These are phyloP conservation scores for Melanotus villosus DNA, from an alignment of 2,888 invertebrate species.

Conservation along the genomic window DNA sequence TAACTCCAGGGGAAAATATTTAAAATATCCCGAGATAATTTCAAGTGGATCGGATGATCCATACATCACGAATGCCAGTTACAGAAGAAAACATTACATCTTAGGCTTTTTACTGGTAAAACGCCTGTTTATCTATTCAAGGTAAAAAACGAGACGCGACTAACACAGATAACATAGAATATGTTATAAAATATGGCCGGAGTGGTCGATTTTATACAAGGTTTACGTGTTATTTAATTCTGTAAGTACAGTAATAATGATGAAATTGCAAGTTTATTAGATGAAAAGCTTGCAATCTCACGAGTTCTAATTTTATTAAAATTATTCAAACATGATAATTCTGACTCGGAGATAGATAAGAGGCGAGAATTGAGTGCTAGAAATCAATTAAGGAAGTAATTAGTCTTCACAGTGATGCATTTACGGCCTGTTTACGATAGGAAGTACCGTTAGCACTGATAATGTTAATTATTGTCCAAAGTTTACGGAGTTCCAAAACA, in stretches of 20 bases:
- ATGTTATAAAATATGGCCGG: background rate
- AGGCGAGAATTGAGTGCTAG: background rate
- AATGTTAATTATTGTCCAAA: background rate
- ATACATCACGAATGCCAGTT: too few species aligned
- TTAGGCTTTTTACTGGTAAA: background rate
- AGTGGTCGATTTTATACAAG: too few species aligned
- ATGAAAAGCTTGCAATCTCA: too few species aligned
- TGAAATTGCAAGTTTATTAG: too few species aligned
- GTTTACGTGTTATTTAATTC: too few species aligned
- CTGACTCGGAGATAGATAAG: background rate
- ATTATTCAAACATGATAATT: background rate
- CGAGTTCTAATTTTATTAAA: background rate
- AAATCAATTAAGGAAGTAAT: conserved; percentile 3
- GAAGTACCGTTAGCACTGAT: background rate
- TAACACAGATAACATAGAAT: background rate
- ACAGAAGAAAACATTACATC: too few species aligned
- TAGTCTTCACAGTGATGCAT: background rate
- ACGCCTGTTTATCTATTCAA: background rate
- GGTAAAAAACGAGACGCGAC: background rate
- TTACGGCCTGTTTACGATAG: background rate
- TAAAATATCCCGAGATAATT: background rate
- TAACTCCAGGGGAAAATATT: background rate
- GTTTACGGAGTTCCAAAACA: too few species aligned
- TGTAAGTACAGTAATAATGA: too few species aligned
- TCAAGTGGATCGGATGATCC: too few species aligned